Base-by-base conservation (phyloP, 2,113 vertebrate genomes). In the Chaenocephalus aceratus region DNA sequence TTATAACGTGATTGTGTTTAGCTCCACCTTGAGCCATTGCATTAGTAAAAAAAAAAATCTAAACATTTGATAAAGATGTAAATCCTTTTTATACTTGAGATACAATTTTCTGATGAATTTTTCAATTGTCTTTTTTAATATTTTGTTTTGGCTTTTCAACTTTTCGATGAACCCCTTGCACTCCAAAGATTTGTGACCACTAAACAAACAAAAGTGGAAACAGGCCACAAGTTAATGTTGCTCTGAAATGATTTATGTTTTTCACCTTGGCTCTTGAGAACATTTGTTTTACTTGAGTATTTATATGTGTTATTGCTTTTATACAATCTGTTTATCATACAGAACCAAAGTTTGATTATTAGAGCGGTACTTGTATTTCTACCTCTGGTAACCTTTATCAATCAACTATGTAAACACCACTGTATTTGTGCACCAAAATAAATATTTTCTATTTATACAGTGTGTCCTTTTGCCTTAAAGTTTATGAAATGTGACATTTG, bases 361-460 rank as follows among this genome's bases (percentile, higher is more conserved):
- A 51, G 57, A 62, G 57, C 13, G 30, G 16, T 79, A 57, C 46
- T 59, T 76, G 1, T 80, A 13, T 62, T 46, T 66, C 68, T 87
- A 83, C 75, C 74, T 86, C 54, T 82, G 62, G 48, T 63, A 14
- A 65, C 53, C 16, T 30, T 23, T 52, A 30, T 78, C 41, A 46
- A 11, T 77, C 51, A 58, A 18, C 23, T 51, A 49, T 72, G 46
- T 48, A 45, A 59, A 61, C 51, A 69, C 57, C 21, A 41, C 21
- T 85, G 70, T 82, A 90, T 91, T 92, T 89, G 81, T 91, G 49
- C 46, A 77, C 41, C 46, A 79, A 80, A 90, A 93, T 84, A 90
- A 92, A 87, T 78, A 46, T 68, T 86, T 84, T 84, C 26, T 89
- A 82, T 77, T 58, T 75, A 69, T 44, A 58, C 9, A 46, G 18